Evolutionary conservation across 2,113 vertebrate genomes (phyloP), one percentile per base, ranked within the genome.

Genomic region (Pionites leucogaster): DNA sequence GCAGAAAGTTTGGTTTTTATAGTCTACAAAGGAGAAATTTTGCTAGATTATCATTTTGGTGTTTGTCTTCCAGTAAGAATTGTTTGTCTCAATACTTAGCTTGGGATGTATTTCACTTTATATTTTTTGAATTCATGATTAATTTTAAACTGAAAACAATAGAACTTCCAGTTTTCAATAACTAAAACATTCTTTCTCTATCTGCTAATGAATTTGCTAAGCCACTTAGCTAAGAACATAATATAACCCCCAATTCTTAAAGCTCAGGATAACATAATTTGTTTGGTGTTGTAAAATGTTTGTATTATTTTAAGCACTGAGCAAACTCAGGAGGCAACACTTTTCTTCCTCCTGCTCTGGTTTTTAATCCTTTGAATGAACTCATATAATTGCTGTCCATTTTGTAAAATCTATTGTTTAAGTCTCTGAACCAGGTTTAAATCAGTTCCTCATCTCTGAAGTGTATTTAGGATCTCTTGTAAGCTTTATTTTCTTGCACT

Each of bases 1-100:
- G 92, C 92, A 86, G 88, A 80, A 83, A 39, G 20, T 28, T 79
- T 46, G 27, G 39, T 62, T 74, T 62, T 55, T 69, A 10, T 53
- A 16, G 11, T 47, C 53, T 8, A 22, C 17, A 24, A 17, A 65
- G 24, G 33, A 55, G 10, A 28, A 31, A 13, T 28, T 50, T 57
- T 0, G 1, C 50, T 67, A 7, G 4, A 15, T 19, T 17, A 10
- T 33, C 5, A 17, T 60, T 80, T 39, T 27, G 19, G 29, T 33
- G 41, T 42, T 78, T 55, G n/a, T 52, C 7, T 68, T 70, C 44
- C 0, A 1, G 4, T 53, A 59, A 70, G 49, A 55, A 49, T 69
- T 20, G 17, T 29, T 81, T 31, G 42, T 57, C 41, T 47, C 53
- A 37, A 31, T 53, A 49, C 15, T 8, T n/a, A 31, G 6, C 37